Conservation (phyloP, 2,113 vertebrate species). For the Urocitellus parryii region DNA sequence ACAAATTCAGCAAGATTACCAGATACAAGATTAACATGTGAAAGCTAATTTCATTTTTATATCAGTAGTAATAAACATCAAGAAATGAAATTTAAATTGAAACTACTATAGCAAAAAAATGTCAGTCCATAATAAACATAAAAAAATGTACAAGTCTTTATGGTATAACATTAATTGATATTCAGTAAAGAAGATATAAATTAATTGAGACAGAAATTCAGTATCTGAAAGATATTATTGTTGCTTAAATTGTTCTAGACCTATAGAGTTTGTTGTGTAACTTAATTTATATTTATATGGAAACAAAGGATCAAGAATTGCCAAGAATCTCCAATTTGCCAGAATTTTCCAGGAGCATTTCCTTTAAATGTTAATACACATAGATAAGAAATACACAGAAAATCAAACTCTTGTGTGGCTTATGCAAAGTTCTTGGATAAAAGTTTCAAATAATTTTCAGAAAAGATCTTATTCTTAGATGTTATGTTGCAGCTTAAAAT, state of each 20-base stretch:
- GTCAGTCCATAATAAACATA: background rate
- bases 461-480: background rate
- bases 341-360: background rate
- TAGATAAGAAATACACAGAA: background rate
- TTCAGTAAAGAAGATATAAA: background rate
- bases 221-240: background rate
- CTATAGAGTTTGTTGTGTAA: background rate
- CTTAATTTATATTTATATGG: background rate
- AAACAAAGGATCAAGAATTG: background rate
- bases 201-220: background rate
- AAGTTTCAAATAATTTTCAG: background rate
- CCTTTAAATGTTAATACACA: background rate
- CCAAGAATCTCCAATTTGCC: background rate
- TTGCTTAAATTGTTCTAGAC: background rate
- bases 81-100: background rate
- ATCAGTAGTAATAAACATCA: background rate
- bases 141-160: background rate
- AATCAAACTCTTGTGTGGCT: background rate
- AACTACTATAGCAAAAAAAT: background rate
- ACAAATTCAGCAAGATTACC: background rate
- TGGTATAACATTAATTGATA: background rate
- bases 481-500: constrained; percentile 27
- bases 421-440: background rate
- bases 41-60: constrained; percentile 25
- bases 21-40: background rate